These are phyloP conservation scores for Heliconius ismenius DNA, from an alignment of 2,888 invertebrate species.

Conservation along the genomic window DNA sequence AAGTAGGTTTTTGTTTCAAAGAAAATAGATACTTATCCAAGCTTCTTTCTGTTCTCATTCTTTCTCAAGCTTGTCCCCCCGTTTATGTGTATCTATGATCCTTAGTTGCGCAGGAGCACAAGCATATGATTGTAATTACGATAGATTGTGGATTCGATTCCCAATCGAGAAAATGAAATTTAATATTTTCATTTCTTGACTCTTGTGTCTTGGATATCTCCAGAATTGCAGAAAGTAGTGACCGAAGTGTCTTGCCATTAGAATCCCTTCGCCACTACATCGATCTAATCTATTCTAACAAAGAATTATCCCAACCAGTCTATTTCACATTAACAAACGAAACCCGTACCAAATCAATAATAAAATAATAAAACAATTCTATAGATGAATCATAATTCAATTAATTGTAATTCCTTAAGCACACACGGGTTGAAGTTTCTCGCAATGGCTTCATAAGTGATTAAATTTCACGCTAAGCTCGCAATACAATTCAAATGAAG, in stretches of 20 bases:
- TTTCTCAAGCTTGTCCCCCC: too few species aligned
- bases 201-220: too few species aligned
- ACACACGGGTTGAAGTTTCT: slow-evolving; percentile 32
- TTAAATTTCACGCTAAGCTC: slow-evolving; percentile 43
- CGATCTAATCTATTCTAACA: neutral
- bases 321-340: neutral
- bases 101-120: too few species aligned
- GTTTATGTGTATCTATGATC: too few species aligned
- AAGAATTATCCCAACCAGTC: too few species aligned
- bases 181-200: too few species aligned
- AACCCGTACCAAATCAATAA: neutral
- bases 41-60: neutral
- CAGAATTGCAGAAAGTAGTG: too few species aligned
- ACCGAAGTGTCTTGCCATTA: too few species aligned
- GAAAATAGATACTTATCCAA: neutral
- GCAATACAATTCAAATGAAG: slow-evolving; percentile 38
- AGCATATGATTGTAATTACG: too few species aligned
- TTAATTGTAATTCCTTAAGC: slow-evolving; percentile 34
- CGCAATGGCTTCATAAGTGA: slow-evolving; percentile 44
- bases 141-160: too few species aligned
- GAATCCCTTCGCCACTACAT: too few species aligned
- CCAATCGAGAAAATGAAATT: too few species aligned
- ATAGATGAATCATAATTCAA: slow-evolving; percentile 30
- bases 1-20: neutral
- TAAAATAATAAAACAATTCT: slow-evolving; percentile 6